These are phyloP conservation scores for Anneissia japonica DNA, from an alignment of 35 echinoderm and acorn worm genomes.

Conservation along the genomic window DNA sequence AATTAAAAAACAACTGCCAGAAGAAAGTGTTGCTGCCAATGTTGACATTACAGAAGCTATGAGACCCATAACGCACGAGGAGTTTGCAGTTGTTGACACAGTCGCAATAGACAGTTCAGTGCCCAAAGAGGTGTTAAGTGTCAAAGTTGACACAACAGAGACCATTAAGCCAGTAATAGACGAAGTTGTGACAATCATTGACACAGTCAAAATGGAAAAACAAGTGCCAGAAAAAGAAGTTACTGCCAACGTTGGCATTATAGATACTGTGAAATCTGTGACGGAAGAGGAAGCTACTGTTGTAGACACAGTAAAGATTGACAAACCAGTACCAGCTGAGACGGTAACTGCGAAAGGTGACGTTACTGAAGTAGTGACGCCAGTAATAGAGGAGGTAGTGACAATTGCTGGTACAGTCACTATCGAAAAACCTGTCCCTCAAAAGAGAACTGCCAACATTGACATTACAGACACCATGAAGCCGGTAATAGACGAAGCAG, in stretches of 20 bases:
- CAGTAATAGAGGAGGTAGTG: background rate
- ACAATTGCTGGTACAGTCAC: background rate
- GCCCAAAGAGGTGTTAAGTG: background rate
- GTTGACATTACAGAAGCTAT: constrained; percentile 4
- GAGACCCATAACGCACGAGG: constrained; percentile 21
- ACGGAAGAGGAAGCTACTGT: background rate
- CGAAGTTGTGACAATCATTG: background rate
- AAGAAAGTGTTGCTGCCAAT: background rate
- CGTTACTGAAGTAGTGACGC: background rate
- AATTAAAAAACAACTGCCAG: background rate
- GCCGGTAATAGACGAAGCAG: background rate
- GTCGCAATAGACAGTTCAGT: background rate
- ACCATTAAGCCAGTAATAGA: background rate
- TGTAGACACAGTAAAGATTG: background rate
- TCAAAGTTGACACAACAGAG: background rate
- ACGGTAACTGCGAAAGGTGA: background rate
- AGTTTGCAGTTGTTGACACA: background rate
- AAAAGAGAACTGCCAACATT: background rate
- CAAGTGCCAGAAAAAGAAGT: background rate
- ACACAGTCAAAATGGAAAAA: background rate
- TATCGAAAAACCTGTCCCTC: background rate
- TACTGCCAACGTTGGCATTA: background rate
- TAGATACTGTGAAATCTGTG: background rate
- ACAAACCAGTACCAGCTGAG: background rate
- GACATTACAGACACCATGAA: background rate